Evolutionary conservation across 2,797 vertebrate genomes (phyloP).

Genomic region (Protonibea diacanthus): DNA sequence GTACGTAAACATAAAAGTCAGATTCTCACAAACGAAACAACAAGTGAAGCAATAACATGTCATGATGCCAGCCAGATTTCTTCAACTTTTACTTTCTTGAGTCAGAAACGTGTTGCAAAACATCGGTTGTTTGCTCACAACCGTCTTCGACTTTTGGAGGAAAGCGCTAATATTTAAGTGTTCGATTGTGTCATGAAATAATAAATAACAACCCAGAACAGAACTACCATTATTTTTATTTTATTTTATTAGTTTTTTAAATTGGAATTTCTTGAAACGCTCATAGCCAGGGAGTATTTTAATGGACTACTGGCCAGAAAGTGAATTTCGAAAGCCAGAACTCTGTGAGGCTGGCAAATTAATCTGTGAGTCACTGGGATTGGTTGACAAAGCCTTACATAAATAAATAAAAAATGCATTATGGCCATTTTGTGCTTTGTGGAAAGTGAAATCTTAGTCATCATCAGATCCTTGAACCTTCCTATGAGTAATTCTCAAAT

Average conservation of each 20-base stretch:
- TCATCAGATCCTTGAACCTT: constrained; percentile 36
- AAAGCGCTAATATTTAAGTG: constrained; percentile 7
- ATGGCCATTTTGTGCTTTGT: constrained; percentile 11
- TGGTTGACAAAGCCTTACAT: constrained; percentile 30
- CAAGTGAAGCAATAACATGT: constrained; percentile 8
- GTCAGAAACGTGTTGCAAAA: constrained; percentile 26
- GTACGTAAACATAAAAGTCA: constrained; percentile 6
- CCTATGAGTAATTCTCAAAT: constrained; percentile 29
- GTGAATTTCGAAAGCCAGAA: constrained; percentile 25
- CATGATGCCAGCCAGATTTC: background rate
- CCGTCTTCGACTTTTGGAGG: background rate
- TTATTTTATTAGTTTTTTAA: background rate
- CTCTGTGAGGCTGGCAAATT: constrained; percentile 9
- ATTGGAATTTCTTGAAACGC: constrained; percentile 12
- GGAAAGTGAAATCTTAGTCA: constrained; percentile 49
- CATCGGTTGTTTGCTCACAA: background rate
- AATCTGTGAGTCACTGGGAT: constrained; percentile 51
- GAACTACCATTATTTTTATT: background rate
- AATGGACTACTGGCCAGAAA: constrained; percentile 10
- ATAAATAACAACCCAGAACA: constrained; percentile 6
- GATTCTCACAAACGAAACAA: background rate
- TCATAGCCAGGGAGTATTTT: background rate
- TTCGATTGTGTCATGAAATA: constrained; percentile 13
- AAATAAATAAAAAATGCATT: background rate
- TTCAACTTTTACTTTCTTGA: constrained; percentile 26